Percentiles rank a stretch among this genome's conserved stretches.
Evolutionary conservation across 2,797 vertebrate species (phyloP).

Genomic region (Falco columbarius): DNA sequence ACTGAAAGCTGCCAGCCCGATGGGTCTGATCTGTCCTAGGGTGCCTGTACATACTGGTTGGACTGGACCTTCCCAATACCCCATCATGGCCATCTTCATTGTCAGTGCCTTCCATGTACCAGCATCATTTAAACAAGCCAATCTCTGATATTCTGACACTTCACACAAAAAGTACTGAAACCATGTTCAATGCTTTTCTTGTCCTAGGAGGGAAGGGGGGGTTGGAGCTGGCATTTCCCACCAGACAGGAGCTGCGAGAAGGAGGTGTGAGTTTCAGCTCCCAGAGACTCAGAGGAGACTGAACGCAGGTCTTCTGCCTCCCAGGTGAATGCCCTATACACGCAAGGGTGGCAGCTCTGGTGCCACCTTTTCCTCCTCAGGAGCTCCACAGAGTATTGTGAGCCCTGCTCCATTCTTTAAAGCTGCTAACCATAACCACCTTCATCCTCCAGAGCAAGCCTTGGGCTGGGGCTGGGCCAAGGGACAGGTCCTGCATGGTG

Average conservation of each 20-base stretch:
- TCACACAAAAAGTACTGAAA: not conserved
- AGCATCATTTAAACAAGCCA: not conserved
- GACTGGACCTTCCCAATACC: not conserved
- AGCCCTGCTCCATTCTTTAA: not conserved
- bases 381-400: not conserved
- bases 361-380: not conserved
- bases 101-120: not conserved
- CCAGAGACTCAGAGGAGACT: not conserved
- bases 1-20: not conserved
- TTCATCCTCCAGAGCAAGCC: not conserved
- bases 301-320: not conserved
- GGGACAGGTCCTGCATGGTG: not conserved
- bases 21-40: no score
- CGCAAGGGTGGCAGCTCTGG: not conserved
- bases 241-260: not conserved
- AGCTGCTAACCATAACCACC: not conserved
- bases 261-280: not conserved
- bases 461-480: not conserved
- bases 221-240: not conserved
- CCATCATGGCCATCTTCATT: not conserved
- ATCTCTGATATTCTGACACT: not conserved
- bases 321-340: not conserved
- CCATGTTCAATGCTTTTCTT: not conserved
- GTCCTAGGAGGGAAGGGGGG: not conserved
- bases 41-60: not conserved